Base-by-base conservation (phyloP, 1,140 invertebrate species). In the Hycleus phaleratus region DNA sequence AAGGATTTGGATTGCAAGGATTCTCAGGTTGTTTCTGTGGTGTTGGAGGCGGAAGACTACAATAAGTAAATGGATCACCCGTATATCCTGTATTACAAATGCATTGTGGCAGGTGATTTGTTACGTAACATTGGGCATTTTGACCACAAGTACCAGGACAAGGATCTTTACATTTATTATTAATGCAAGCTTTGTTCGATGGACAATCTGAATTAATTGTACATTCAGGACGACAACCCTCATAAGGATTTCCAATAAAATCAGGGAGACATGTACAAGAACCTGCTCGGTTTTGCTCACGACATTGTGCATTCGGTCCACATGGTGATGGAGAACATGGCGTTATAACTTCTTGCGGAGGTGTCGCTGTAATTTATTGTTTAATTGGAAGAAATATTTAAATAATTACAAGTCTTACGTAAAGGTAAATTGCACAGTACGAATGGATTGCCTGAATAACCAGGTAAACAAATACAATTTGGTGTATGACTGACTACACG, bases 401-500 rank as follows among this genome's bases (percentile, higher is more conserved):
- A 52, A 40, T 56, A 47, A 56, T 39, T 18, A 18, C 52, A 60
- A 40, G 46, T 57, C 60, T 65, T 65, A 65, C 63, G 53, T 60
- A 53, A 52, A 52, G 51, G 53, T 48, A 63, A 9, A 6, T 38
- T 11, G 52, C 66, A 68, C 25, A 49, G 52, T 18, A 60, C 48
- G 68, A 84, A 84, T 47, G 83, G 81, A 75, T 85, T 80, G 38
- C 83, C 83, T 12, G 66, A 71, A 62, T 75, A 83, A 48, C 80
- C 81, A 50, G 73, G 62, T 12, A 75, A 71, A 65, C 84, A 86
- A 25, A 79, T 74, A 68, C 84, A 86, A 49, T 78, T 80, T 39
- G 82, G 77, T n/a, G 80, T 79, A 68, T 86, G 84, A 65, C 82
- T 85, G 39, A 83, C 76, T 8, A 85, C 83, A 40, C 78, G 75